Conservation (phyloP, 2,888 invertebrate species). For the Aspidiotus destructor region DNA sequence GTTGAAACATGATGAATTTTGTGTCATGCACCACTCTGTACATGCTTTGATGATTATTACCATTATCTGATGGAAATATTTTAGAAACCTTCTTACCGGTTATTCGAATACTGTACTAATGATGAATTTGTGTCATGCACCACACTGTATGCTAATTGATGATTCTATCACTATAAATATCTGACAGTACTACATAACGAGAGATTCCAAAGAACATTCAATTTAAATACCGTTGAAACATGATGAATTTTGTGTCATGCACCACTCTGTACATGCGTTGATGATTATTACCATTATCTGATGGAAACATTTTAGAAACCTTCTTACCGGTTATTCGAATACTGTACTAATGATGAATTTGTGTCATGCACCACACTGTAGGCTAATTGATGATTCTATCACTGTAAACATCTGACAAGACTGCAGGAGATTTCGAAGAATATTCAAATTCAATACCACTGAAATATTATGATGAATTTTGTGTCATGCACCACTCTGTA, state of each 20-base stretch:
- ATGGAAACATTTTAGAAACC: not conserved
- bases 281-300: too few species aligned
- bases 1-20: constrained; percentile 17
- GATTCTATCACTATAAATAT: constrained; percentile 13
- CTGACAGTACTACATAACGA: constrained; percentile 13
- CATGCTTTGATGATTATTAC: not conserved
- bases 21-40: constrained; percentile 28
- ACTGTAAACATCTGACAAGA: constrained; percentile 14
- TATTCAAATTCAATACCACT: too few species aligned
- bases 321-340: not conserved
- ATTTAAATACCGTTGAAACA: not conserved
- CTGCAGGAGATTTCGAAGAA: not conserved
- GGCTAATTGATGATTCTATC: constrained; percentile 18
- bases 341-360: constrained; percentile 17
- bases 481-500: constrained; percentile 28
- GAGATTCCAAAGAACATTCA: not conserved
- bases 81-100: not conserved
- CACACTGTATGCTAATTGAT: constrained; percentile 23
- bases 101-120: constrained; percentile 6
- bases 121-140: constrained; percentile 31
- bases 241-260: constrained; percentile 28
- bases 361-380: constrained; percentile 30
- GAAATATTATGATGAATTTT: constrained; percentile 20
- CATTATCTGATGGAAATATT: too few species aligned
- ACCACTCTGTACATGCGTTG: constrained; percentile 21